Percentiles rank a stretch among this genome's conserved stretches.
These are phyloP conservation scores for Xestoiulus laeticollis DNA, from an alignment of 2,888 invertebrate genomes.

Conservation along the genomic window DNA sequence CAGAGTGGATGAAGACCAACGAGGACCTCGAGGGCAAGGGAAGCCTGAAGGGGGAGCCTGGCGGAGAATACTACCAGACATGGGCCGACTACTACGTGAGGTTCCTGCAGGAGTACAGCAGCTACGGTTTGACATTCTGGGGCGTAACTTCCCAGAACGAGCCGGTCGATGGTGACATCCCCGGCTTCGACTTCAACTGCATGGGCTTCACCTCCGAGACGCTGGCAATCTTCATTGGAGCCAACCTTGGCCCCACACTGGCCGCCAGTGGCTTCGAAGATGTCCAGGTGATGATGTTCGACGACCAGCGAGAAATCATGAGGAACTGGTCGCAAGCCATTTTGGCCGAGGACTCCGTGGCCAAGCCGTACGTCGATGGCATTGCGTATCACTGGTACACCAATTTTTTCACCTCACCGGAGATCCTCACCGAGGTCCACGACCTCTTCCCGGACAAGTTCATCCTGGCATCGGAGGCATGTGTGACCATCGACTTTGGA, in stretches of 20 bases:
- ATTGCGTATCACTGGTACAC: slow-evolving; percentile 86
- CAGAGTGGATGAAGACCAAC: slow-evolving; percentile 69
- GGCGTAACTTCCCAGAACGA: slow-evolving; percentile 67
- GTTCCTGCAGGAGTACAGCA: slow-evolving; percentile 80
- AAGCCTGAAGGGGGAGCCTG: slow-evolving; percentile 61
- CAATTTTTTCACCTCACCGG: slow-evolving; percentile 71
- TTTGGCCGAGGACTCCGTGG: slow-evolving; percentile 61
- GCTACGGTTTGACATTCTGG: slow-evolving; percentile 69
- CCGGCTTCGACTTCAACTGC: slow-evolving; percentile 62
- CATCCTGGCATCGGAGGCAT: slow-evolving; percentile 82
- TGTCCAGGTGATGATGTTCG: slow-evolving; percentile 76
- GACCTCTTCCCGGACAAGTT: slow-evolving; percentile 74
- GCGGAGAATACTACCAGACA: slow-evolving; percentile 72
- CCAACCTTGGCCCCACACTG: slow-evolving; percentile 62
- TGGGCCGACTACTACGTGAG: slow-evolving; percentile 85
- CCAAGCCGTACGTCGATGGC: slow-evolving; percentile 75
- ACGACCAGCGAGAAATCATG: slow-evolving; percentile 68
- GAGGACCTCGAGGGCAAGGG: slow-evolving; percentile 66
- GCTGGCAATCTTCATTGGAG: slow-evolving; percentile 62
- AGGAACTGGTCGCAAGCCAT: slow-evolving; percentile 71
- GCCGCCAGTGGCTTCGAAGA: slow-evolving; percentile 67
- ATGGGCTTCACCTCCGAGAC: slow-evolving; percentile 62
- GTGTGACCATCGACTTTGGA: slow-evolving; percentile 71
- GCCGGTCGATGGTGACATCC: slow-evolving; percentile 64
- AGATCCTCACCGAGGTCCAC: slow-evolving; percentile 71